phyloP scores from a whole-genome alignment of 2,888 invertebrate species.

The Lasioglossum zephyrum region DNA sequence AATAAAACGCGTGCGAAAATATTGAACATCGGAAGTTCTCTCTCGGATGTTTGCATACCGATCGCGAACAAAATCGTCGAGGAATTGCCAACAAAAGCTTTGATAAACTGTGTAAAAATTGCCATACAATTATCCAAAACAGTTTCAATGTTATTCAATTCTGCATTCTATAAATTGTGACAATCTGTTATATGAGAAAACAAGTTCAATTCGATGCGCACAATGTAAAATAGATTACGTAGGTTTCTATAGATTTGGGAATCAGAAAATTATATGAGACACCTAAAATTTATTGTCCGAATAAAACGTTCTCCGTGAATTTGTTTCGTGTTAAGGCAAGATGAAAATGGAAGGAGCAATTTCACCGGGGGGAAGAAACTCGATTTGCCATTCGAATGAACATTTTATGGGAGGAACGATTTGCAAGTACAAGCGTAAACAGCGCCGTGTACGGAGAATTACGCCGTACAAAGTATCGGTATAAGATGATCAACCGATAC shows the following conservation, averaged over 20 bases:
- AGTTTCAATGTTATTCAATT: too few relatives aligned
- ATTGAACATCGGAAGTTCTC: neutral
- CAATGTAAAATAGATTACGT: too few relatives aligned
- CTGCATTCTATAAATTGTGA: too few relatives aligned
- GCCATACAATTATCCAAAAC: too few relatives aligned
- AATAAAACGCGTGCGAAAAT: conserved; percentile 26
- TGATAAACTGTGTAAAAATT: too few relatives aligned
- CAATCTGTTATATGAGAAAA: too few relatives aligned
- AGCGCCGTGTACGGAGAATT: neutral
- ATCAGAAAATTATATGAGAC: too few relatives aligned
- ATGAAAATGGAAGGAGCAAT: neutral
- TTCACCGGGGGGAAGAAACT: neutral
- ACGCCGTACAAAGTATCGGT: conserved; percentile 8
- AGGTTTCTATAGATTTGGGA: too few relatives aligned
- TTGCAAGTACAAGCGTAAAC: conserved; percentile 14
- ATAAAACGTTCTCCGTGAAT: neutral
- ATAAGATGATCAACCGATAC: conserved; percentile 4
- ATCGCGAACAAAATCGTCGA: conserved; percentile 4
- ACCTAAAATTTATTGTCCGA: neutral
- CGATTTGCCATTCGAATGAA: neutral
- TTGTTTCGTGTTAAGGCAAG: too few relatives aligned
- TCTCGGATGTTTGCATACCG: neutral
- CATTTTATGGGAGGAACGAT: neutral
- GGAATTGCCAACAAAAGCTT: conserved; percentile 6
- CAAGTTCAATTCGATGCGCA: too few relatives aligned